Base-by-base conservation (phyloP, 2,888 invertebrate genomes). In the Caenorhabditis wallacei region DNA sequence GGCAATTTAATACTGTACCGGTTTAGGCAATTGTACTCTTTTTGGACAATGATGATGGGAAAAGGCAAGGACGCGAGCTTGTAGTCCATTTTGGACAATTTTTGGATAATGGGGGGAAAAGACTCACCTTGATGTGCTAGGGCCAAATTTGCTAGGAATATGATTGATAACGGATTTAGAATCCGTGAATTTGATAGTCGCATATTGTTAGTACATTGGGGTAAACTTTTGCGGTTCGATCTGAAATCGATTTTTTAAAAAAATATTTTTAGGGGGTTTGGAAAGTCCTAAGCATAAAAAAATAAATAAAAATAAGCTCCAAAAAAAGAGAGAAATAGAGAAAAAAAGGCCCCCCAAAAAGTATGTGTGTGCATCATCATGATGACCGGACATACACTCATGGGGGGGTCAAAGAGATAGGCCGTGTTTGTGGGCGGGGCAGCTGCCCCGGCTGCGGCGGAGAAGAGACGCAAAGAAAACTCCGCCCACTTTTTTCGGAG, bases 331-430 rank as follows among this genome's bases (percentile, higher is more conserved):
- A 61, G 24, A 48, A 22, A 22, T 30, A n/a, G 24, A 43, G n/a
- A 43, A 51, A 48, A 48, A 54, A 54, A 26, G 16, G 20, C 35
- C 10, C 35, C 10, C 40, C 40, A 5, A 5, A 5, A 40, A 18
- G n/a, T n/a, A 48, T 18, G 18, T 18, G 18, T 18, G 40, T 8
- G 40, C 40, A 40, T 48, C 18, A 48, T 48, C 46, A 48, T 48
- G 2, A 40, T 18, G 46, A 24, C 46, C 22, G 64, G 35, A 37
- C 48, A 7, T 22, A 2, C n/a, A 3, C 22, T 30, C 30, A 26
- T 16, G 37, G n/a, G n/a, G n/a, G n/a, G n/a, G n/a, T n/a, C n/a
- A n/a, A 56, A 70, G 64, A 75, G 80, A 80, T 64, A 79, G 70
- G 70, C 54, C 75, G 48, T 46, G 46, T 46, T 11, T 43, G 57